phyloP scores from a whole-genome alignment of 2,113 vertebrate genomes.

The Echinops telfairi region DNA sequence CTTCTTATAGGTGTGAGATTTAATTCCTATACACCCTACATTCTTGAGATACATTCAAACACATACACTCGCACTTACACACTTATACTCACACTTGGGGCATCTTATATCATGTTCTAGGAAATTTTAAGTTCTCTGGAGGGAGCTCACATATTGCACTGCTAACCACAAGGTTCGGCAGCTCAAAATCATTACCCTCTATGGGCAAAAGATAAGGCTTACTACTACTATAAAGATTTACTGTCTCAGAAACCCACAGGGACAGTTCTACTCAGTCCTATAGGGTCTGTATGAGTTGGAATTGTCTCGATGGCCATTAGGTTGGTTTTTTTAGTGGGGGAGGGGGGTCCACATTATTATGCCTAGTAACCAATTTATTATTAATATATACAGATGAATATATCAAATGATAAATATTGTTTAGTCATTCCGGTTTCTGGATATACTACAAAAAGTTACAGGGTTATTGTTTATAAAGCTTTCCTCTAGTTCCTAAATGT shows the following conservation, averaged over 20 bases:
- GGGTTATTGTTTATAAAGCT: constrained; percentile 29
- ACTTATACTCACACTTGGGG: neutral
- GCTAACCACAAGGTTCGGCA: no score
- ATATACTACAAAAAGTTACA: neutral
- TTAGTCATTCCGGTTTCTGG: neutral
- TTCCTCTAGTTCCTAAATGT: no score
- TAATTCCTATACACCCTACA: neutral
- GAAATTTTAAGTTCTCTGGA: no score
- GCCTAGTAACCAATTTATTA: neutral
- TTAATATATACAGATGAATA: neutral
- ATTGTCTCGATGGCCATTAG: neutral
- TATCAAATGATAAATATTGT: constrained; percentile 12
- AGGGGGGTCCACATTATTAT: constrained; percentile 34
- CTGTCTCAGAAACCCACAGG: no score
- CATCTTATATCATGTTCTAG: neutral
- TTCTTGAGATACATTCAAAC: accelerated
- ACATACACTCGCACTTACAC: neutral
- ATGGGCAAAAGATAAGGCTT: neutral
- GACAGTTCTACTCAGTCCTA: no score
- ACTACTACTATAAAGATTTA: no score
- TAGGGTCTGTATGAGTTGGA: neutral
- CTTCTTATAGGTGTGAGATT: neutral
- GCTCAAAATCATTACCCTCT: no score
- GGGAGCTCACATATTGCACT: no score
- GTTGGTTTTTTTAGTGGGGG: neutral